Conservation (phyloP, 2,113 vertebrate species). For the Piprites chloris region DNA sequence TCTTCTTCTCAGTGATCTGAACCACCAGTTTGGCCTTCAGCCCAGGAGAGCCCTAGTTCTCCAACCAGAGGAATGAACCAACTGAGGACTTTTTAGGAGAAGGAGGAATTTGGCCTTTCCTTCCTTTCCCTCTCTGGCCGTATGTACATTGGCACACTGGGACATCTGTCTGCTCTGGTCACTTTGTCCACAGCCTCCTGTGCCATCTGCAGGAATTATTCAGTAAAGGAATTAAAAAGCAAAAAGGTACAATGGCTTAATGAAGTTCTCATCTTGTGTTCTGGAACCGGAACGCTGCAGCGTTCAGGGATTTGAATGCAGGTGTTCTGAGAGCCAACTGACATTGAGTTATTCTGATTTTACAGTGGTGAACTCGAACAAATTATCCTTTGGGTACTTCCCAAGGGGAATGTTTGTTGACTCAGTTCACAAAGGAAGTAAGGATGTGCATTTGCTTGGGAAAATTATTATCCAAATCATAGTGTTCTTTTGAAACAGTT, state of each 20-base stretch:
- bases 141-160: neutral
- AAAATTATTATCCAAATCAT: conserved; percentile 75
- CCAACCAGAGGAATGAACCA: neutral
- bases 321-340: conserved; percentile 53
- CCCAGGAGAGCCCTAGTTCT: neutral
- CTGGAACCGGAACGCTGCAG: neutral
- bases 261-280: conserved; percentile 38
- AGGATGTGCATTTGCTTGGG: conserved; percentile 71
- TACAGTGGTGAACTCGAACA: conserved; percentile 30
- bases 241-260: neutral
- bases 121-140: neutral
- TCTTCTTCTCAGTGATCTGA: neutral
- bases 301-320: conserved; percentile 48
- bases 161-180: neutral
- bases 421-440: conserved; percentile 68
- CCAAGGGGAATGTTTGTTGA: conserved; percentile 71
- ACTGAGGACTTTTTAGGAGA: neutral
- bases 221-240: conserved; percentile 20
- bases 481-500: conserved; percentile 69
- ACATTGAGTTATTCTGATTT: conserved; percentile 56
- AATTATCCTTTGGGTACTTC: conserved; percentile 70
- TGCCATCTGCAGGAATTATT: neutral
- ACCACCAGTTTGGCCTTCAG: neutral
- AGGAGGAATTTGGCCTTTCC: neutral
- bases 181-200: neutral